These are phyloP conservation scores for Psephotus haematonotus DNA, from an alignment of 2,113 vertebrate genomes.

Conservation along the genomic window DNA sequence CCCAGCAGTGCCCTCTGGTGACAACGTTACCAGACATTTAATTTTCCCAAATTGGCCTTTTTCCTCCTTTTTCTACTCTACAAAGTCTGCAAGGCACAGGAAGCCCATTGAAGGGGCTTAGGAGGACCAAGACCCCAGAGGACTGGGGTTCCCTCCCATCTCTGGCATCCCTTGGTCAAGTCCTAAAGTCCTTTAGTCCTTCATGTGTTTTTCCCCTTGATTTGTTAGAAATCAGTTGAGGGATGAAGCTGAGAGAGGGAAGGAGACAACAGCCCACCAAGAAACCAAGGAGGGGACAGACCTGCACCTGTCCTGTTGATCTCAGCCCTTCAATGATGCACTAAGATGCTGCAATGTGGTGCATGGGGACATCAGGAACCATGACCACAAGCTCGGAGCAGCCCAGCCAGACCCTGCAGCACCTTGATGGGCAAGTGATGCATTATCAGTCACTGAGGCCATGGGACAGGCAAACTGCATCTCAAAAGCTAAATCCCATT, in stretches of 20 bases:
- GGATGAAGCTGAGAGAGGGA: neutral
- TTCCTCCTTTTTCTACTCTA: rapidly evolving
- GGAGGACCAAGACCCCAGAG: neutral
- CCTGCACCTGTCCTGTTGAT: neutral
- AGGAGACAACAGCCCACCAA: neutral
- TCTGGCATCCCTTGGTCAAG: neutral
- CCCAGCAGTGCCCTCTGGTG: neutral
- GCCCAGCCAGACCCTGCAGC: neutral
- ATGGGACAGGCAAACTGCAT: neutral
- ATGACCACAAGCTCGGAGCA: neutral
- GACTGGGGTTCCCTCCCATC: rapidly evolving
- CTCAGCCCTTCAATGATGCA: neutral
- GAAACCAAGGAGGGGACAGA: neutral
- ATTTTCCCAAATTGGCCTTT: neutral
- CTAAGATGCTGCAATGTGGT: rapidly evolving
- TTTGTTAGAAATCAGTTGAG: neutral
- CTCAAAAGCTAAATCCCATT: neutral
- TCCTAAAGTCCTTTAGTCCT: neutral
- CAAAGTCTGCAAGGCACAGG: neutral
- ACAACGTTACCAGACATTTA: neutral
- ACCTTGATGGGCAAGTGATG: neutral
- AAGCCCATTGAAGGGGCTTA: neutral
- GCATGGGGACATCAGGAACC: neutral
- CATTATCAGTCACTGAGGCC: neutral
- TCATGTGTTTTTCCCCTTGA: too few species aligned